Evolutionary conservation across 2,113 vertebrate genomes (phyloP), one percentile per base, ranked within the genome.

Genomic region (Sapajus apella): DNA sequence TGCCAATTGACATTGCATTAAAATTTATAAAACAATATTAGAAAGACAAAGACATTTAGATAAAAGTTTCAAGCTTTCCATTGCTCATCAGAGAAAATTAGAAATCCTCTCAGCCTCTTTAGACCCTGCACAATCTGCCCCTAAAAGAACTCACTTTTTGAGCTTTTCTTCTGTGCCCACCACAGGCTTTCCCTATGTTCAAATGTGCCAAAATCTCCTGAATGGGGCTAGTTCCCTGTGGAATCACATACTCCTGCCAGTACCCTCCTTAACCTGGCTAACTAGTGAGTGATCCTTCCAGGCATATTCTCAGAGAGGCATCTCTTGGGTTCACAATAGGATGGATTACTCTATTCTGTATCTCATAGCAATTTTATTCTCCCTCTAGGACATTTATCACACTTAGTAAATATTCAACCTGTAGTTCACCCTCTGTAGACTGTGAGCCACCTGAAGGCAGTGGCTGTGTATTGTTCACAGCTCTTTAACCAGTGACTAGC

Each of bases 161-260:
- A 89, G 56, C 5, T 21, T 76, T 32, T 87, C 45, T 76, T 2
- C 6, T 20, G 27, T 5, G 18, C 37, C 32, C n/a, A 3, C 8
- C 40, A 79, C 13, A 35, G 23, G 9, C 14, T n/a, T 68, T 92
- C 66, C 40, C 52, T 52, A 4, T 20, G 45, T 21, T 64, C 25
- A 79, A 14, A 30, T n/a, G 37, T 10, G 12, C 50, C 30, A 56
- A 8, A 27, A 35, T 3, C 32, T 52, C 47, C 72, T 2, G 17
- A 3, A 2, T 6, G 1, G n/a, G 32, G 17, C 32, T 66, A 14
- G 2, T 14, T 58, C 12, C 16, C 3, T 30, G 0, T 55, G 10
- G 47, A 66, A 40, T n/a, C 9, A 21, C 1, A 3, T 30, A 21
- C 43, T 83, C 40, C 47, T n/a, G 27, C 58, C 70, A 35, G 1